Evolutionary conservation across 2,797 vertebrate species (phyloP).

Genomic region (Myotis daubentonii): DNA sequence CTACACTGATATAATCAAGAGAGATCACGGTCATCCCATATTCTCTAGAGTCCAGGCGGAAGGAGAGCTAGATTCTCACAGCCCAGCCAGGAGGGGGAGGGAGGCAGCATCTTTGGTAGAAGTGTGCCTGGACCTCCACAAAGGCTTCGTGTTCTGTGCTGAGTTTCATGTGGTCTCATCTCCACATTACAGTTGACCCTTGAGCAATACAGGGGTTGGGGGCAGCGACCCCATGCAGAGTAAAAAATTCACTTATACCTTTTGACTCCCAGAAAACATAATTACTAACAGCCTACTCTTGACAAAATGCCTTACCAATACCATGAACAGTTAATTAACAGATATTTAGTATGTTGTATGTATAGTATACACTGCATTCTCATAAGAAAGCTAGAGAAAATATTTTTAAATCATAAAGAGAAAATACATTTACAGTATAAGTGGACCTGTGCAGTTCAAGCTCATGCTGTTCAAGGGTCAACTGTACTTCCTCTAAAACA

Average conservation of each 20-base stretch:
- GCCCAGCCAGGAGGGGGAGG: not conserved
- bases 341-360: not conserved
- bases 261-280: not conserved
- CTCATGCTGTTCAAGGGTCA: not conserved
- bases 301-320: not conserved
- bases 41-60: not conserved
- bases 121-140: not conserved
- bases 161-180: not conserved
- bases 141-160: not conserved
- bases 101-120: fast-evolving
- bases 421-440: not conserved
- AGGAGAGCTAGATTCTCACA: not conserved
- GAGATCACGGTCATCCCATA: not conserved
- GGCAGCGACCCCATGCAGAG: not conserved
- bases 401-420: not conserved
- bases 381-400: not conserved
- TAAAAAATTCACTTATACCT: not conserved
- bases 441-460: not conserved
- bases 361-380: not conserved
- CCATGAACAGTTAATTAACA: not conserved
- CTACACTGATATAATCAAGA: not conserved
- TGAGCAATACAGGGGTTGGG: not conserved
- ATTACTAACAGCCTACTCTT: not conserved
- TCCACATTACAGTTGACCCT: not conserved
- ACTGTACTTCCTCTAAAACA: not conserved